These are phyloP conservation scores for Echeneis naucrates DNA, from an alignment of 2,797 vertebrate species.

Conservation along the genomic window DNA sequence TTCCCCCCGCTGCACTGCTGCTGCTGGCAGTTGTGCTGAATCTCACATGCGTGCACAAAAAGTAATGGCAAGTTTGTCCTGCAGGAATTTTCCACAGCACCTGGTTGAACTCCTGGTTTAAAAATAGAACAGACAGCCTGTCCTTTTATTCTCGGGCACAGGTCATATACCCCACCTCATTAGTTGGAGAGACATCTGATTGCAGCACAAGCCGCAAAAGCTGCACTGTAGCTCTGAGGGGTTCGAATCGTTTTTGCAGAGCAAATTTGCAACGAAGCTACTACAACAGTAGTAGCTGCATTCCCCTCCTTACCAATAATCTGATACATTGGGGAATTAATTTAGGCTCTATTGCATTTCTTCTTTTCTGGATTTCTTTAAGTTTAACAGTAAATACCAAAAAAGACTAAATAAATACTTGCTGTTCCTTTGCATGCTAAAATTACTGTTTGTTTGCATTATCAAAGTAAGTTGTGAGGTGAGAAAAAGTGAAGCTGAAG, in stretches of 20 bases:
- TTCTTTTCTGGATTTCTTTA: not conserved
- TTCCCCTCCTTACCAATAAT: not conserved
- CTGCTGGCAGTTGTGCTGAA: not conserved
- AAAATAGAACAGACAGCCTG: conserved; percentile 62
- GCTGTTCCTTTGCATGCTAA: not conserved
- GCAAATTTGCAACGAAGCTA: too few species aligned
- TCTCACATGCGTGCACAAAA: not conserved
- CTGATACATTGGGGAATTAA: not conserved
- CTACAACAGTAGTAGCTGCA: too few species aligned
- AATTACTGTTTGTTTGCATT: not conserved
- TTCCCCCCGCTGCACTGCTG: not conserved
- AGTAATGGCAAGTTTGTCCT: conserved; percentile 19
- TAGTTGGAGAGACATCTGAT: conserved; percentile 46
- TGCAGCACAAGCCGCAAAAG: too few species aligned
- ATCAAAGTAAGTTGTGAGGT: not conserved
- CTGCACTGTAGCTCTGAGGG: not conserved
- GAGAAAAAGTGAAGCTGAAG: too few species aligned
- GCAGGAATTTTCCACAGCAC: conserved; percentile 36
- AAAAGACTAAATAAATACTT: not conserved
- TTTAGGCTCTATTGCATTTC: not conserved
- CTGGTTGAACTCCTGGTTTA: conserved; percentile 46
- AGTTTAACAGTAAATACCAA: not conserved
- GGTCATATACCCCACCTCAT: conserved; percentile 64
- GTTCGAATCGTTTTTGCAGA: conserved; percentile 20
- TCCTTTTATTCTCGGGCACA: conserved; percentile 48